Conservation (phyloP, 2,113 vertebrate genomes). For the Orthochromis malagaraziensis region DNA sequence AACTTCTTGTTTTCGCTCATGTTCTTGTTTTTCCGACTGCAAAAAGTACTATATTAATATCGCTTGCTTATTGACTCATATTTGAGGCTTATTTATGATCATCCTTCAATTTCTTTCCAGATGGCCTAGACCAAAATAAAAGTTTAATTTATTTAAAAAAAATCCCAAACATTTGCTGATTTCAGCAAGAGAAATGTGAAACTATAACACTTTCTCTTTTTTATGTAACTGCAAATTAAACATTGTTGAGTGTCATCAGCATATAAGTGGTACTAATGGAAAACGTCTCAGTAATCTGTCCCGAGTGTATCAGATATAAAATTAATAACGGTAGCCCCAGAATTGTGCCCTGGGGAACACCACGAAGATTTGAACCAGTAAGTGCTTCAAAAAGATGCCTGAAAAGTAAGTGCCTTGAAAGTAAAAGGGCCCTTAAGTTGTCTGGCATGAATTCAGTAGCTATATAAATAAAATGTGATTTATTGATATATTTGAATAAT, state of each 20-base stretch:
- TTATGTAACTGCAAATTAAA: neutral
- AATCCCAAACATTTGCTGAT: neutral
- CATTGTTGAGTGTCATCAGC: neutral
- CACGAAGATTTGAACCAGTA: neutral
- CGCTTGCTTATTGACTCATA: neutral
- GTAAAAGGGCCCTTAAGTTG: neutral
- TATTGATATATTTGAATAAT: neutral
- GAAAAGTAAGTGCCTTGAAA: neutral
- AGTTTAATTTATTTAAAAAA: neutral
- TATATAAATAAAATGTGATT: neutral
- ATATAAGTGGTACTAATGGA: neutral
- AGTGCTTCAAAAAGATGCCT: neutral
- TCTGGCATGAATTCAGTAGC: neutral
- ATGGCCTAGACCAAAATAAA: neutral
- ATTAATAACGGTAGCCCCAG: neutral
- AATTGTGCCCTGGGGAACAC: neutral
- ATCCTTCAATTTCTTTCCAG: neutral
- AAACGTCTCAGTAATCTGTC: neutral
- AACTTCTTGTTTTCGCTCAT: neutral
- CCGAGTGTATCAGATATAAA: neutral
- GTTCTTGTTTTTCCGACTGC: neutral
- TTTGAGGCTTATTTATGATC: neutral
- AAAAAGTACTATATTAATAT: neutral
- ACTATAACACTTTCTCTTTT: neutral
- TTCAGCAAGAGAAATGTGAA: neutral